Evolutionary conservation across 2,888 invertebrate species (phyloP).

Genomic region (Drosophila mettleri): DNA sequence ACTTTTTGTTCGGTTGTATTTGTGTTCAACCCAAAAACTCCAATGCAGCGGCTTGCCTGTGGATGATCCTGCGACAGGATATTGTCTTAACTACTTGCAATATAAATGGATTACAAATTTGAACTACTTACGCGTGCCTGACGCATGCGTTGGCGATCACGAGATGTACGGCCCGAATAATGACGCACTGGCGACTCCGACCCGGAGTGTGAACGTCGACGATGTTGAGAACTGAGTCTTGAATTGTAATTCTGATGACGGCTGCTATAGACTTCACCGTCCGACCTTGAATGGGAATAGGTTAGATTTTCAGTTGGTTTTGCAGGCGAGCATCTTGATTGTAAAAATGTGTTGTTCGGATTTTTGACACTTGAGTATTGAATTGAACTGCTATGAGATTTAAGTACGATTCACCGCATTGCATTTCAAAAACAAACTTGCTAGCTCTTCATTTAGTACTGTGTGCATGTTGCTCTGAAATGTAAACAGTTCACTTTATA

Average conservation of each 20-base stretch:
- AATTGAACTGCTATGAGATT: conserved; percentile 36
- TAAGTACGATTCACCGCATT: conserved; percentile 11
- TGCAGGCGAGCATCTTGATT: conserved; percentile 46
- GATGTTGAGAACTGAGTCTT: conserved; percentile 30
- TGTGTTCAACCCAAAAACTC: conserved; percentile 97
- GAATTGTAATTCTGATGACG: conserved; percentile 88
- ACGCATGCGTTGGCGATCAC: conserved; percentile 58
- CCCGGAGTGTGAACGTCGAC: conserved; percentile 41
- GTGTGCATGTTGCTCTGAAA: conserved; percentile 18
- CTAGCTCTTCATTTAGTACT: conserved; percentile 21
- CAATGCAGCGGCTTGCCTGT: conserved; percentile 94
- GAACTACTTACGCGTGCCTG: conserved; percentile 57
- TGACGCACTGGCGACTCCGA: conserved; percentile 40
- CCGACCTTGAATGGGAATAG: conserved; percentile 84
- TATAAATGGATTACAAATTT: background rate
- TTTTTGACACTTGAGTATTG: conserved; percentile 31
- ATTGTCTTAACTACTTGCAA: background rate
- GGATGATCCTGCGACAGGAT: conserved; percentile 86
- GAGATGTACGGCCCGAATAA: conserved; percentile 39
- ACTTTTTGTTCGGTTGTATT: conserved; percentile 97
- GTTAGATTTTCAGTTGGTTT: conserved; percentile 55
- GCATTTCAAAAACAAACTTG: conserved; percentile 15
- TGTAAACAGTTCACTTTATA: conserved; percentile 15
- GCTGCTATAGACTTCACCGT: conserved; percentile 87
- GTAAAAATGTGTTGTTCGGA: conserved; percentile 40